Evolutionary conservation across 2,797 vertebrate species (phyloP), one percentile per base, ranked within the genome.

Genomic region (Bradypus variegatus): DNA sequence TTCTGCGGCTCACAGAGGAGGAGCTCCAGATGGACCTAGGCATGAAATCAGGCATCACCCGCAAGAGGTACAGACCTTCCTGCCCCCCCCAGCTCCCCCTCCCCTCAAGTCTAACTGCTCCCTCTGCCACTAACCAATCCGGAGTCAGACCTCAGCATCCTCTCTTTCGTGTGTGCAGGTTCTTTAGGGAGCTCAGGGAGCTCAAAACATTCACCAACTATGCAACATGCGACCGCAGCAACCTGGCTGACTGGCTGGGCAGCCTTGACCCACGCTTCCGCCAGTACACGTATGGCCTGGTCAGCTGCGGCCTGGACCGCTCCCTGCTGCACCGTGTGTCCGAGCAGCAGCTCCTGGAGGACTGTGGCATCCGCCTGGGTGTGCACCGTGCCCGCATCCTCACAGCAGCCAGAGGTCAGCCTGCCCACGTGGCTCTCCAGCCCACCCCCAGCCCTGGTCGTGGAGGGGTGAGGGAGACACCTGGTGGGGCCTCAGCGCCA

Each of bases 131-230:
- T 7, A 18, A 77, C 58, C 50, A 31, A 31, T 60, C 16, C 29
- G 1, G 13, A 38, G 10, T 69, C 38, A 36, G 65, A 60, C 72
- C 41, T 89, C 72, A 78, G 58, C 18, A 4, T 88, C 76, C 15
- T 89, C 60, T 93, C 72, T 33, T 67, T 55, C n/a, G 0, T 7
- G 60, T 45, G 75, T 88, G 3, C 96, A 99, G 99, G 96, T 99
- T 99, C 95, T 96, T 98, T 77, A 98, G 99, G 94, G 99, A 99
- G 92, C 96, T 99, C 90, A 98, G 98, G 0, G 99, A 99, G 88
- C 97, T 99, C 92, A 99, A 99, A 97, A 99, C 98, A 0, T 99
- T 98, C 0, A 98, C 99, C 84, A 98, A 98, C 97, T 99, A 99
- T 90, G 98, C 99, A 50, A 99, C 98, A 0, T 99, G 99, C 0